Conservation (phyloP, 1,140 invertebrate genomes). For the Phymorhynchus buccinoides region DNA sequence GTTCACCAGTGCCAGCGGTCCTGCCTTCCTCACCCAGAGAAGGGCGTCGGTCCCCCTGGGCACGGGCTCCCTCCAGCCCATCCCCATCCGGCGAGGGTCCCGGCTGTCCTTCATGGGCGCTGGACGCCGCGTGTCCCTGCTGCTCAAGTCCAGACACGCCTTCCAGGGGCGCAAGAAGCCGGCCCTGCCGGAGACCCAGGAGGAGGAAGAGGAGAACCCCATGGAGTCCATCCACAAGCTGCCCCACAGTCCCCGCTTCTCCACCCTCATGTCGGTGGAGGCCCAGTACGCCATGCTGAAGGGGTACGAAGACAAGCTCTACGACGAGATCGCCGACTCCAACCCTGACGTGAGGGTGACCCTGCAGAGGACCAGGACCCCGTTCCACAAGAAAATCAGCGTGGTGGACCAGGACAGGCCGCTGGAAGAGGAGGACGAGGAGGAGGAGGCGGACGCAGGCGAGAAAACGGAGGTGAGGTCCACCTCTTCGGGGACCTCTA, state of each 20-base stretch:
- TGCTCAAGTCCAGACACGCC: slow-evolving; percentile 25
- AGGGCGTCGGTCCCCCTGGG: background rate
- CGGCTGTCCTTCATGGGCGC: slow-evolving; percentile 8
- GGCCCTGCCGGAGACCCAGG: background rate
- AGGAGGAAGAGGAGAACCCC: slow-evolving; percentile 20
- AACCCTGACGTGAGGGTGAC: slow-evolving; percentile 51
- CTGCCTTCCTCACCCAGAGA: background rate
- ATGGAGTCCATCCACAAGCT: slow-evolving; percentile 57
- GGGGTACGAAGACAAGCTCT: slow-evolving; percentile 67
- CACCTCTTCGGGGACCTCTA: background rate
- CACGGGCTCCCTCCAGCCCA: background rate
- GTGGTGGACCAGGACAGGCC: background rate
- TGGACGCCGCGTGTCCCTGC: slow-evolving; percentile 27
- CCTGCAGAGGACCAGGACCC: slow-evolving; percentile 59
- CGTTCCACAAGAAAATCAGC: slow-evolving; percentile 28
- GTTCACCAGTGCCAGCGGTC: background rate
- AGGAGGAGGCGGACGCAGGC: background rate
- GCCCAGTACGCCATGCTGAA: slow-evolving; percentile 69
- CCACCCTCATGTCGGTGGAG: slow-evolving; percentile 61
- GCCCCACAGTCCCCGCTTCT: slow-evolving; percentile 62
- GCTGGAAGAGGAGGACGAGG: background rate
- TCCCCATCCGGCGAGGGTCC: background rate
- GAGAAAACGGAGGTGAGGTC: background rate
- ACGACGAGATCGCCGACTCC: slow-evolving; percentile 47
- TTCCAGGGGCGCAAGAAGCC: background rate